phyloP scores from a whole-genome alignment of 2,888 invertebrate genomes.

The Dynastes tityus region DNA sequence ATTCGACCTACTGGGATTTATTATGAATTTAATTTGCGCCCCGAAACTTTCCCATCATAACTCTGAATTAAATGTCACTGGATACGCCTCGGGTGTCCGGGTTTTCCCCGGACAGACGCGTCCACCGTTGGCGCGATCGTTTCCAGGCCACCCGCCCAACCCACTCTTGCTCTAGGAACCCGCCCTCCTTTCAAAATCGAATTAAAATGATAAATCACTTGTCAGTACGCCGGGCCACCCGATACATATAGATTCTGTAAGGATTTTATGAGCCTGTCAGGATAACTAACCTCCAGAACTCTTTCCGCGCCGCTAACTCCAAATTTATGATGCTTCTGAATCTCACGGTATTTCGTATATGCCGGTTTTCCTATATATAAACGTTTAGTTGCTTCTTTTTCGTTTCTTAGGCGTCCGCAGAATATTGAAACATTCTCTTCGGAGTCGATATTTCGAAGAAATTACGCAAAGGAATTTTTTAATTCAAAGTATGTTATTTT shows the following conservation, averaged over 20 bases:
- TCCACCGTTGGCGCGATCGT: neutral
- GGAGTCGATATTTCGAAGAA: no score
- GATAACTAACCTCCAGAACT: slow-evolving; percentile 47
- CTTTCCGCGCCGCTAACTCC: slow-evolving; percentile 31
- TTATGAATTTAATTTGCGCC: slow-evolving; percentile 36
- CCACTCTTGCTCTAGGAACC: neutral
- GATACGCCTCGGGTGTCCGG: neutral
- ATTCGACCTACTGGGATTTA: neutral
- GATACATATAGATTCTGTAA: slow-evolving; percentile 41
- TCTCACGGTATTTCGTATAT: slow-evolving; percentile 14
- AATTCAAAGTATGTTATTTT: no score
- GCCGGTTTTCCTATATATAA: neutral
- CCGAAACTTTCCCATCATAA: slow-evolving; percentile 24
- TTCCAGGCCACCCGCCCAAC: neutral
- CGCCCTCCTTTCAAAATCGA: slow-evolving; percentile 41
- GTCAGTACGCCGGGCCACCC: slow-evolving; percentile 34
- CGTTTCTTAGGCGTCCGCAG: neutral
- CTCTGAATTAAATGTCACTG: slow-evolving; percentile 31
- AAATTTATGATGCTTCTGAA: slow-evolving; percentile 41
- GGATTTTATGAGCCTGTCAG: slow-evolving; percentile 45
- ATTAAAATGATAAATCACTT: slow-evolving; percentile 47
- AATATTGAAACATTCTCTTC: slow-evolving; percentile 5
- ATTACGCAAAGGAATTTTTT: no score
- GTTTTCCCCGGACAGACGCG: neutral
- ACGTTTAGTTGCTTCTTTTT: neutral